phyloP scores from a whole-genome alignment of 2,797 vertebrate genomes.

The Acrossocheilus wenchowensis region DNA sequence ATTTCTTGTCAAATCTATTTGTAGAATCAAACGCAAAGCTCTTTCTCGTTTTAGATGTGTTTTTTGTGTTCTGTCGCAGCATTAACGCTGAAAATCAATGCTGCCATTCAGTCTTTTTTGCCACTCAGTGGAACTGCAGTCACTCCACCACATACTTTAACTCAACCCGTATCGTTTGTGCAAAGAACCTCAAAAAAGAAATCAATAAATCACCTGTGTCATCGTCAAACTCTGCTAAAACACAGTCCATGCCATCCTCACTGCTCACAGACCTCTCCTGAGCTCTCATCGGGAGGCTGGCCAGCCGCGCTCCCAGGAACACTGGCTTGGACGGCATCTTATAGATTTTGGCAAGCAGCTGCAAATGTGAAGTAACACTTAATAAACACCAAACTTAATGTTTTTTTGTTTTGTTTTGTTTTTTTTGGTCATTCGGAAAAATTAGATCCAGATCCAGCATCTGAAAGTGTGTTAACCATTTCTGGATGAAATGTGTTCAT shows the following conservation, averaged over 20 bases:
- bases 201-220: slow-evolving; percentile 84
- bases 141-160: neutral
- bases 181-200: neutral
- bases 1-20: too few species aligned
- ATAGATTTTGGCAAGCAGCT: slow-evolving; percentile 97
- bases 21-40: too few species aligned
- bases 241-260: slow-evolving; percentile 90
- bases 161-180: neutral
- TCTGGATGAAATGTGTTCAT: neutral
- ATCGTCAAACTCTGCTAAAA: slow-evolving; percentile 94
- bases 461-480: neutral
- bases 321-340: slow-evolving; percentile 96
- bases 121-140: too few species aligned
- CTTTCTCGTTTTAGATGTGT: too few species aligned
- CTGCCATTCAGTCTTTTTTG: too few species aligned
- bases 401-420: neutral
- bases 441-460: neutral
- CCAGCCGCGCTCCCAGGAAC: slow-evolving; percentile 88
- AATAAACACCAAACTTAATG: neutral
- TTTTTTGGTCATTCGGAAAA: neutral
- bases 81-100: too few species aligned
- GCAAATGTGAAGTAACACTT: neutral
- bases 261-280: slow-evolving; percentile 89
- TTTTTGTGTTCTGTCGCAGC: too few species aligned
- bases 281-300: slow-evolving; percentile 84